A percentile compares a stretch with the other conserved stretches of the same genome.
Evolutionary conservation across 2,113 vertebrate genomes (phyloP).

Genomic region (Gnathonemus longibarbis): DNA sequence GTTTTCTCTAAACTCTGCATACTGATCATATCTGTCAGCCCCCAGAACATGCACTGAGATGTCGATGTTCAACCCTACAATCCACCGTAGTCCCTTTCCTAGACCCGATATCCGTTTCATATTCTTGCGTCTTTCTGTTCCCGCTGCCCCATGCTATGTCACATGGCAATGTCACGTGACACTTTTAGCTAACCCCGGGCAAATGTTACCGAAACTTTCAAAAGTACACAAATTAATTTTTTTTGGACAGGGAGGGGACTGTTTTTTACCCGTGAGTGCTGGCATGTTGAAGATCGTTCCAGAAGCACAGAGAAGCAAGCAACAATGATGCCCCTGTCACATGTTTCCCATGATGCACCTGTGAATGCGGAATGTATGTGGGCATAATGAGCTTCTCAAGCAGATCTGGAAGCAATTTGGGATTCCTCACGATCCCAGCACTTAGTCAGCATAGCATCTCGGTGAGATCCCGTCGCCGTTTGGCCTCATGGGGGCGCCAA

Average conservation of each 20-base stretch:
- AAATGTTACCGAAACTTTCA: background rate
- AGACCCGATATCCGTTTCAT: background rate
- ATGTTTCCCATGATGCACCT: background rate
- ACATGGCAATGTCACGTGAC: background rate
- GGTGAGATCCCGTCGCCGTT: background rate
- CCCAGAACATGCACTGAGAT: background rate
- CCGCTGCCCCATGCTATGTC: background rate
- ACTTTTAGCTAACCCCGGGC: background rate
- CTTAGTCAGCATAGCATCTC: background rate
- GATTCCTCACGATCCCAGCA: background rate
- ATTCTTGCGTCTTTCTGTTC: background rate
- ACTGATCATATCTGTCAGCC: background rate
- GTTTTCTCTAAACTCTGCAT: background rate
- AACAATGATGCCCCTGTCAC: background rate
- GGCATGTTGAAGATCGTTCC: background rate
- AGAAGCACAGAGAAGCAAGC: background rate
- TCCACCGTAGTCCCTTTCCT: background rate
- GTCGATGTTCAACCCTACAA: background rate
- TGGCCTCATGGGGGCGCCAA: background rate
- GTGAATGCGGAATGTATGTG: background rate
- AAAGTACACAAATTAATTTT: background rate
- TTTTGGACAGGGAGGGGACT: background rate
- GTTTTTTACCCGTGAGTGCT: background rate
- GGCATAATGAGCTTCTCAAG: background rate
- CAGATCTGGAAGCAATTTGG: background rate